Base-by-base conservation (phyloP, 2,888 invertebrate genomes). In the Trichogramma dendrolimi region DNA sequence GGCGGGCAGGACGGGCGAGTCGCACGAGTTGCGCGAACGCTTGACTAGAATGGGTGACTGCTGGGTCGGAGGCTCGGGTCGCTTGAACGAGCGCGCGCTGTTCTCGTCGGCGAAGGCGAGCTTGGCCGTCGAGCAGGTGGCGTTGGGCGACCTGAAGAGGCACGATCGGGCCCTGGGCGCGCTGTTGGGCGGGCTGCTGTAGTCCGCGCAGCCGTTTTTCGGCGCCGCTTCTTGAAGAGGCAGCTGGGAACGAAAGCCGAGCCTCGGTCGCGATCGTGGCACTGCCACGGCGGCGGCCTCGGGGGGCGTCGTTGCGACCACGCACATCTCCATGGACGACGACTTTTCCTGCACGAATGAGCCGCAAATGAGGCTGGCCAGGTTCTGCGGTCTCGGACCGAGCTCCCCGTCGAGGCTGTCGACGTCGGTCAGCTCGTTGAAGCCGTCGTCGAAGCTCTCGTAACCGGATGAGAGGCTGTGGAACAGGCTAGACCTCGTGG, bases 361-460 rank as follows among this genome's bases (percentile, higher is more conserved):
- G 0, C 84, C 85, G 56, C 81, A 83, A 44, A 88, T 81, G 40
- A 88, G 76, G 62, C 83, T 83, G 62, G 82, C 83, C 53, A 88
- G 80, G 63, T 81, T 81, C 7, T 87, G 87, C 39, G 86, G 73
- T 47, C 78, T 78, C 49, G 75, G 70, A 39, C 78, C 75, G 5
- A 55, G 50, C 1, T 71, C 71, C 38, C 51, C 60, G 58, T 83
- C 82, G 47, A 84, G 72, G 43, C 82, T 79, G 58, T 86, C 87
- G 71, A 85, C 79, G 70, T 86, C 86, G 57, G 85, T 82, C 61
- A 87, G 80, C 55, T 87, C 87, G 73, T 85, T 80, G 71, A 86
- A 87, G 54, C 85, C 87, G 68, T 87, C 87, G 73, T 87, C 86
- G 72, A 83, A 82, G 27, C 85, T 85, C 62, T 84, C 84, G 75